Conservation (phyloP, 2,797 vertebrate species). For the Remorina albescens region DNA sequence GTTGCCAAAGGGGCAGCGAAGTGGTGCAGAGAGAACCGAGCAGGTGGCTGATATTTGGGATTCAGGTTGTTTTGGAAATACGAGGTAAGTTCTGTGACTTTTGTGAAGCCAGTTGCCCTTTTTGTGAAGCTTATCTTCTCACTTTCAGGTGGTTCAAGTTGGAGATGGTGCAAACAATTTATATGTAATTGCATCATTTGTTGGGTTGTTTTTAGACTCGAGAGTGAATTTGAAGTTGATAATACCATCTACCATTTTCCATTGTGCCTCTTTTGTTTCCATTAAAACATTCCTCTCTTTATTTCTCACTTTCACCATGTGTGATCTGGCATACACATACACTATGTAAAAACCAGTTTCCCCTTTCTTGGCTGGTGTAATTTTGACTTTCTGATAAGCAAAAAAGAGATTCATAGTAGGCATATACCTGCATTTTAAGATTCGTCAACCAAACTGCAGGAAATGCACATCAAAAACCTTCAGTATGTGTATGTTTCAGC, state of each 20-base stretch:
- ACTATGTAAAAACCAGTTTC: too few relatives aligned
- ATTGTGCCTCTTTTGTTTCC: background rate
- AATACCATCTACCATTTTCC: background rate
- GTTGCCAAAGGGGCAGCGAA: conserved; percentile 34
- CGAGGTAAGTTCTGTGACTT: conserved; percentile 12
- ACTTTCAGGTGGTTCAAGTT: conserved; percentile 25
- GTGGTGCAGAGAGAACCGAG: conserved; percentile 28
- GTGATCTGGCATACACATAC: too few relatives aligned
- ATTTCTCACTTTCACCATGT: background rate
- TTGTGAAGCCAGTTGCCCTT: background rate
- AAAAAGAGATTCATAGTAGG: too few relatives aligned
- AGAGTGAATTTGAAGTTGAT: background rate
- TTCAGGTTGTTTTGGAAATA: conserved; percentile 52
- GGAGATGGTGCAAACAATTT: conserved; percentile 9
- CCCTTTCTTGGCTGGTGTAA: too few relatives aligned
- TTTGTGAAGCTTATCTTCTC: background rate
- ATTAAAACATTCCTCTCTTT: background rate
- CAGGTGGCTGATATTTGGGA: conserved; percentile 68
- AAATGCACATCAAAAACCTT: too few relatives aligned
- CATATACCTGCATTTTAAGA: too few relatives aligned
- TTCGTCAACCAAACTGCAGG: too few relatives aligned
- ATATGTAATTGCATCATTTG: background rate
- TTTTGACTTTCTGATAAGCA: too few relatives aligned
- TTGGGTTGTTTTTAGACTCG: conserved; percentile 9
- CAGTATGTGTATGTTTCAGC: too few relatives aligned